Evolutionary conservation across 1,140 invertebrate genomes (phyloP), one percentile per base, ranked within the genome.

Genomic region (Andrena cerasifolii): DNA sequence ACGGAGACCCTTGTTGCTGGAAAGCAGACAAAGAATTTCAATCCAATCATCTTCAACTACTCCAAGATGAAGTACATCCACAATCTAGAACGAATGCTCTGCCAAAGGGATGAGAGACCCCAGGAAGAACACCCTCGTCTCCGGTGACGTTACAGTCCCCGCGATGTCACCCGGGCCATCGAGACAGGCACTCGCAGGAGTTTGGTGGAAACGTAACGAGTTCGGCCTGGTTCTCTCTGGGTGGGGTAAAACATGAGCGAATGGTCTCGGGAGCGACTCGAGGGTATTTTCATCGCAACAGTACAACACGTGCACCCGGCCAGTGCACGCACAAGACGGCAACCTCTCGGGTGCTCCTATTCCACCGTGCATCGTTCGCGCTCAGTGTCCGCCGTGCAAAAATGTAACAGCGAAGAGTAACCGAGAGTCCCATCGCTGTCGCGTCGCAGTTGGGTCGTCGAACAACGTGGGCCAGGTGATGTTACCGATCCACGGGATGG

Each of bases 201-300:
- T 84, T 71, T 51, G 31, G 53, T n/a, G 33, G 43, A 83, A 84
- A 84, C 58, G 61, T 67, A 33, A 49, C 66, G 76, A 71, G 71
- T 62, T 71, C 47, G n/a, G 26, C 18, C 59, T 70, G 51, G 45
- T 77, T 86, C 61, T 78, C 66, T 82, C 40, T 56, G 82, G 83
- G 84, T 88, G 88, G 89, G 87, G 87, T 72, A 87, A 86, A 77
- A 79, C 83, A 84, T 81, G 73, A 83, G 78, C 72, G 83, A 82
- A 87, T 77, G 65, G 79, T 87, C 83, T 86, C 68, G 75, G 78
- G 43, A 86, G 71, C 76, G 83, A 86, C 83, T 89, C 82, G 86
- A 86, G 87, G 83, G 76, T 90, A 90, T 90, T 90, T 90, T 90
- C 89, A 90, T 90, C 89, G 82, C 87, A 80, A 74, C 85, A 90